phyloP scores from a whole-genome alignment of 2,888 invertebrate genomes.

The Spilosoma lubricipeda region DNA sequence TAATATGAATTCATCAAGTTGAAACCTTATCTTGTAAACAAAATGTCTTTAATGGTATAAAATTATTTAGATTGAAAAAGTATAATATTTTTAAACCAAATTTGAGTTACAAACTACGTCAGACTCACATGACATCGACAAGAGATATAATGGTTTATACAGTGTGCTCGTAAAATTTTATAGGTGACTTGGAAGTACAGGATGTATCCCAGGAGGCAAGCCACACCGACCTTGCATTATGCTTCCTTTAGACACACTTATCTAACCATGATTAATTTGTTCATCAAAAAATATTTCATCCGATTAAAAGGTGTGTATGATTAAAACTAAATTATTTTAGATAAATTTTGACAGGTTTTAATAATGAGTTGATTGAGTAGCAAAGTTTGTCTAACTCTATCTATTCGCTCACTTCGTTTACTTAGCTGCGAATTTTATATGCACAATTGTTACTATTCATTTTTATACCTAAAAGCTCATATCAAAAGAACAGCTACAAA shows the following conservation, averaged over 20 bases:
- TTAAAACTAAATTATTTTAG: slow-evolving; percentile 37
- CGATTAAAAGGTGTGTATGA: slow-evolving; percentile 54
- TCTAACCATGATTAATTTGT: slow-evolving; percentile 81
- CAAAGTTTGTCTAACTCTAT: too few species aligned
- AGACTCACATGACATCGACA: slow-evolving; percentile 75
- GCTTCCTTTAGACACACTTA: slow-evolving; percentile 73
- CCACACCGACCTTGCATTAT: slow-evolving; percentile 67
- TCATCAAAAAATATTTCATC: slow-evolving; percentile 66
- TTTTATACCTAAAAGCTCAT: too few species aligned
- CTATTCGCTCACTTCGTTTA: neutral
- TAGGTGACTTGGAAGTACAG: slow-evolving; percentile 70
- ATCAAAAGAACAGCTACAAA: too few species aligned
- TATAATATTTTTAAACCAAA: slow-evolving; percentile 49
- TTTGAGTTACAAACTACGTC: slow-evolving; percentile 69
- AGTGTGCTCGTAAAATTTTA: slow-evolving; percentile 82
- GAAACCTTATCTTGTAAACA: neutral
- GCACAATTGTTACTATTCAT: too few species aligned
- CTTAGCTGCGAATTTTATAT: neutral
- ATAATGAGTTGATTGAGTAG: too few species aligned
- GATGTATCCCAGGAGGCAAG: slow-evolving; percentile 69
- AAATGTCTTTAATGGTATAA: neutral
- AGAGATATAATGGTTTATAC: slow-evolving; percentile 78
- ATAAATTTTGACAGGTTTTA: slow-evolving; percentile 1
- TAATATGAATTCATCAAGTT: neutral
- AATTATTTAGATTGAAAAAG: slow-evolving; percentile 14